Evolutionary conservation across 1,140 invertebrate species (phyloP), one percentile per base, ranked within the genome.

Genomic region (Gonioctena quinquepunctata): DNA sequence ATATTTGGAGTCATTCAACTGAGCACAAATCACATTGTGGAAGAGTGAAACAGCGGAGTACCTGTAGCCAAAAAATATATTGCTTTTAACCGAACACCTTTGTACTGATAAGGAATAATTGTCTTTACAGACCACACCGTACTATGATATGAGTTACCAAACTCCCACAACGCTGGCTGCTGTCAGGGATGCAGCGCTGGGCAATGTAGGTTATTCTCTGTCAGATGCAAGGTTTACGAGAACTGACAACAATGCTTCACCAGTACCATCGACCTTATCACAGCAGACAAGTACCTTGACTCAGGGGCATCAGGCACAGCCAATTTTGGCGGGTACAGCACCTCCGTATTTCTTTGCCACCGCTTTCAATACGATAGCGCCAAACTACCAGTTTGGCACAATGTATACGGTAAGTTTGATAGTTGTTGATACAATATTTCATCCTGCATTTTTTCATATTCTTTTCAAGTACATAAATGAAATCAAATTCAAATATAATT

Each of bases 201-300:
- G 89, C 22, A 91, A 88, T 77, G 91, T 93, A 57, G 90, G 91
- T 68, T 94, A 94, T 85, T 90, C 90, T 76, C 50, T 71, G 8
- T 87, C 86, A 70, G 92, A 93, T 81, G 91, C 87, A 66, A 90
- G 93, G 81, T 92, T 93, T 82, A 86, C 90, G 54, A 33, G 93
- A 77, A 90, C 91, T 66, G 94, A 95, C 82, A 93, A 92, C 83
- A 94, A 94, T 84, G 92, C 92, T 65, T 92, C 90, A 70, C 92
- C 93, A 49, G 93, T 94, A 50, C 79, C 77, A 16, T 78, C 79
- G 16, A 80, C 79, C 26, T 64, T 79, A 13, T 79, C 80, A 2
- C 76, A 77, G 66, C 80, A 82, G 65, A 80, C 80, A 6, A 80
- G 74, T 68, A 79, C 74, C 19, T 49, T 74, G 22, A 87, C 88